Base-by-base conservation (phyloP, 2,113 vertebrate species). In the Procavia capensis region DNA sequence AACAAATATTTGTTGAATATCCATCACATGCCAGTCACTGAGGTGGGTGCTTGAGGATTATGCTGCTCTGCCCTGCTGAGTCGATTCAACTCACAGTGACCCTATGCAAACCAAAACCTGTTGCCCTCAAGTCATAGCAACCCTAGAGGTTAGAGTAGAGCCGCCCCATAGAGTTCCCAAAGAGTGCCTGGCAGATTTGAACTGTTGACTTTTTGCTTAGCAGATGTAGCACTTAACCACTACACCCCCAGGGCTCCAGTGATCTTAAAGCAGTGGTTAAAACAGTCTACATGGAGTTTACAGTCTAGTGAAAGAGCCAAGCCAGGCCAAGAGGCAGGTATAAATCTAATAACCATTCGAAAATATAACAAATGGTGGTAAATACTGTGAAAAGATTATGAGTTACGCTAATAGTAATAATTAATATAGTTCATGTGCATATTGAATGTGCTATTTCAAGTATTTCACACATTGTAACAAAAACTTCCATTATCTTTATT, bases 391-490 rank as follows among this genome's bases (percentile, higher is more conserved):
- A 81, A 74, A 95, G 47, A 29, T 39, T 43, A 31, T 13, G 19
- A 17, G n/a, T 34, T n/a, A 13, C 19, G n/a, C 34, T 85, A 82
- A 41, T 87, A 68, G 20, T 31, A 85, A 50, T 45, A 43, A 59
- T 86, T 83, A 17, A 72, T 20, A 20, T 72, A 72, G n/a, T 24
- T 24, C 9, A 39, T 36, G 39, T 39, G 29, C 80, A 78, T 84
- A 24, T 9, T 13, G 9, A 34, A 36, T n/a, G 43, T 8, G 75
- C 39, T 70, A 36, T 63, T 83, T 27, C 20, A 85, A 85, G 31
- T n/a, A 54, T 66, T 88, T 92, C 85, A 82, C 20, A 34, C 93
- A 85, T 68, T 81, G 80, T 85, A 90, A 87, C 25, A 84, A 85
- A 94, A 61, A 63, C 31, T 86, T 83, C 27, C 17, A 50, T 20